These are phyloP conservation scores for Cephonodes hylas DNA, from an alignment of 2,888 invertebrate genomes.

Conservation along the genomic window DNA sequence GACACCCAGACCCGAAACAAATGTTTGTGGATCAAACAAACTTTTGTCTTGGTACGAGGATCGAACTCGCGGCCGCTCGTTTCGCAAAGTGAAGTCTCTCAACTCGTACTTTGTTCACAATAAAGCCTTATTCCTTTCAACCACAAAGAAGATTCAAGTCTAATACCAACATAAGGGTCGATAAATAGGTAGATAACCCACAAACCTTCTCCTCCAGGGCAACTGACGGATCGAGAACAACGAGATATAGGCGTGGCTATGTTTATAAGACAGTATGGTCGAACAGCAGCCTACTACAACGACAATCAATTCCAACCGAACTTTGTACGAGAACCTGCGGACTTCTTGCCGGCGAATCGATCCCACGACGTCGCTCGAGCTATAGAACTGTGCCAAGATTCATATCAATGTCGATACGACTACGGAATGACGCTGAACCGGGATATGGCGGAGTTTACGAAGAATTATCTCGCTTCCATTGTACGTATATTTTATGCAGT, in stretches of 20 bases:
- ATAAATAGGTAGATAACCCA: too few relatives aligned
- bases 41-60: too few relatives aligned
- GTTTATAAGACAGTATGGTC: constrained; percentile 89
- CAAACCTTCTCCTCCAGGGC: constrained; percentile 77
- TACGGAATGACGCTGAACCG: constrained; percentile 91
- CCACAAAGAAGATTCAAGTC: too few relatives aligned
- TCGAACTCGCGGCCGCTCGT: too few relatives aligned
- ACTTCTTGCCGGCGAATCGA: constrained; percentile 88
- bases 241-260: constrained; percentile 86
- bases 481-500: constrained; percentile 57
- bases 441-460: constrained; percentile 92
- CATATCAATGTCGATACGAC: constrained; percentile 93
- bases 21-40: too few relatives aligned
- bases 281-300: constrained; percentile 90
- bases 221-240: constrained; percentile 89
- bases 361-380: constrained; percentile 84
- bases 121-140: too few relatives aligned
- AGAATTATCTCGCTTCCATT: constrained; percentile 87
- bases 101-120: too few relatives aligned
- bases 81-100: too few relatives aligned
- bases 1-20: too few relatives aligned
- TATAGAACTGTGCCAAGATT: constrained; percentile 87
- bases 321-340: constrained; percentile 84
- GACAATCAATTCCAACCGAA: constrained; percentile 89
- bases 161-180: not conserved